These are phyloP conservation scores for human DNA, from an alignment of 2,113 vertebrate genomes.

Conservation along the genomic window GRCh38 chrX:10849001-10849500, in stretches of 20 bases:
- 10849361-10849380: constrained; percentile 67
- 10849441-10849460: constrained; percentile 76
- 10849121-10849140: constrained; percentile 24
- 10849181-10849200: constrained; percentile 44
- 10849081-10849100: constrained; percentile 1
- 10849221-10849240: constrained; percentile 59
- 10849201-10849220: constrained; percentile 25
- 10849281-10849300: constrained; percentile 64
- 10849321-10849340: constrained; percentile 58
- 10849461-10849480: constrained; percentile 71
- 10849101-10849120: constrained; percentile 47
- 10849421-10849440: constrained; percentile 70
- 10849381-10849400: constrained; percentile 55
- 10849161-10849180: constrained; percentile 45
- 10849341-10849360: constrained; percentile 70
- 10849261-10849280: constrained; percentile 72
- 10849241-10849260: constrained; percentile 71
- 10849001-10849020: neutral
- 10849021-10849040: neutral
- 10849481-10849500: constrained; percentile 71
- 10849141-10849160: constrained; percentile 53
- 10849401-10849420: constrained; percentile 36
- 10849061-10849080: neutral
- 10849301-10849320: constrained; percentile 62
- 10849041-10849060: constrained; percentile 29